These are phyloP conservation scores for Abrostola tripartita DNA, from an alignment of 2,888 invertebrate species.

Conservation along the genomic window DNA sequence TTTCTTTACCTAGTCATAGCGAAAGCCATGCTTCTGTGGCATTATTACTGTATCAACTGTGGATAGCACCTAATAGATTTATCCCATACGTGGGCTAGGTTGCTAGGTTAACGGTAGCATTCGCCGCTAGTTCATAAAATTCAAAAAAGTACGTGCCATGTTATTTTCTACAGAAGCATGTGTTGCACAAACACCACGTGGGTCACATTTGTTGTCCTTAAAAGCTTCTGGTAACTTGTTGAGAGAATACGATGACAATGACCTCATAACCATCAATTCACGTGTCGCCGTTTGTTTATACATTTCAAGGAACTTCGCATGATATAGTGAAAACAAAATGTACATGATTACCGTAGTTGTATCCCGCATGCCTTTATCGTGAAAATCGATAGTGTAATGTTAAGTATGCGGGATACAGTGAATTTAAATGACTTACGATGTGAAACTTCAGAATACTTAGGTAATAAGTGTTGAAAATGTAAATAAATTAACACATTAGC, in stretches of 20 bases:
- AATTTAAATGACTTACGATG: slow-evolving; percentile 18
- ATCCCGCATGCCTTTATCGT: slow-evolving; percentile 42
- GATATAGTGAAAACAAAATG: slow-evolving; percentile 16
- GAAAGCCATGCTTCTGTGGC: too few species aligned
- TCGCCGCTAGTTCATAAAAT: not conserved
- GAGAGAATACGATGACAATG: slow-evolving; percentile 22
- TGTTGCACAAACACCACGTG: not conserved
- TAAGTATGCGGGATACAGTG: slow-evolving; percentile 28
- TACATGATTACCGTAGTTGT: slow-evolving; percentile 5
- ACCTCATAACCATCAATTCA: slow-evolving; percentile 19
- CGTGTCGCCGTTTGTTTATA: slow-evolving; percentile 15
- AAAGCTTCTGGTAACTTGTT: slow-evolving; percentile 9
- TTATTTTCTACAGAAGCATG: not conserved
- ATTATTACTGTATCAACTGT: too few species aligned
- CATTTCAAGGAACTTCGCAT: slow-evolving; percentile 30
- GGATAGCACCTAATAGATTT: too few species aligned
- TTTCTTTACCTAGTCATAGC: too few species aligned
- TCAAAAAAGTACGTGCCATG: not conserved
- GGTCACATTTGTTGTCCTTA: not conserved
- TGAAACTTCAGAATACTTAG: not conserved
- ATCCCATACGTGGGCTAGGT: too few species aligned
- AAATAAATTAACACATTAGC: not conserved
- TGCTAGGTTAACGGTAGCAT: not conserved
- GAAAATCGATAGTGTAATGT: slow-evolving; percentile 44
- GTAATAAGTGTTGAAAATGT: slow-evolving; percentile 2